phyloP scores from a whole-genome alignment of 1,140 invertebrate species.

The Portunus trituberculatus region DNA sequence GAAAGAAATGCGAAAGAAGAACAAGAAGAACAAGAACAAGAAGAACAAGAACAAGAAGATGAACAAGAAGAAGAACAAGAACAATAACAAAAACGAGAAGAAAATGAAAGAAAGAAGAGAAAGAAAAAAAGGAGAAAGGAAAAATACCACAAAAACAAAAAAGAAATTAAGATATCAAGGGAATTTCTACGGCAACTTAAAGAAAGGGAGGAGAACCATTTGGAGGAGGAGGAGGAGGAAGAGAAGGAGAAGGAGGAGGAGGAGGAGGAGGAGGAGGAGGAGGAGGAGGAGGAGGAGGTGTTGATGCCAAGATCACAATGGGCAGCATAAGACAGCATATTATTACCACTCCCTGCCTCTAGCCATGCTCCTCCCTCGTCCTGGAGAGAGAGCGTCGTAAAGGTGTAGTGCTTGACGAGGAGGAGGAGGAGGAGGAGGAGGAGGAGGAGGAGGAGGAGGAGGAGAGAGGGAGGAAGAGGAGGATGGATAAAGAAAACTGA shows the following conservation, averaged over 20 bases:
- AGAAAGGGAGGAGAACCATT: not conserved
- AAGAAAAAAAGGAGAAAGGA: not conserved
- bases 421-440: not conserved
- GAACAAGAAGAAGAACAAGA: not conserved
- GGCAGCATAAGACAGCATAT: not conserved
- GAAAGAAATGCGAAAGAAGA: not conserved
- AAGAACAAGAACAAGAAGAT: not conserved
- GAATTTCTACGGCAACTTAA: not conserved
- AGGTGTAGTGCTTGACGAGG: not conserved
- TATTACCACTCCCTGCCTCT: not conserved
- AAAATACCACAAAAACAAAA: not conserved
- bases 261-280: not conserved
- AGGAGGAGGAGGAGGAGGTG: not conserved
- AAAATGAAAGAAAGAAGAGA: not conserved
- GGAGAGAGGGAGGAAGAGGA: not conserved
- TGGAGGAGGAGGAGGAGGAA: not conserved
- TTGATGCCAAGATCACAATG: not conserved
- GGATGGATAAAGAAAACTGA: not conserved
- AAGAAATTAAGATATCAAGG: not conserved
- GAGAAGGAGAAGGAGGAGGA: not conserved
- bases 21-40: not conserved
- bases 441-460: constrained; percentile 16
- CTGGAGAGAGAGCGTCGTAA: not conserved
- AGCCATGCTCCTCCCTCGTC: not conserved
- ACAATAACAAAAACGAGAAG: not conserved